Base-by-base conservation (phyloP, 2,888 invertebrate species). In the Volucella inanis region DNA sequence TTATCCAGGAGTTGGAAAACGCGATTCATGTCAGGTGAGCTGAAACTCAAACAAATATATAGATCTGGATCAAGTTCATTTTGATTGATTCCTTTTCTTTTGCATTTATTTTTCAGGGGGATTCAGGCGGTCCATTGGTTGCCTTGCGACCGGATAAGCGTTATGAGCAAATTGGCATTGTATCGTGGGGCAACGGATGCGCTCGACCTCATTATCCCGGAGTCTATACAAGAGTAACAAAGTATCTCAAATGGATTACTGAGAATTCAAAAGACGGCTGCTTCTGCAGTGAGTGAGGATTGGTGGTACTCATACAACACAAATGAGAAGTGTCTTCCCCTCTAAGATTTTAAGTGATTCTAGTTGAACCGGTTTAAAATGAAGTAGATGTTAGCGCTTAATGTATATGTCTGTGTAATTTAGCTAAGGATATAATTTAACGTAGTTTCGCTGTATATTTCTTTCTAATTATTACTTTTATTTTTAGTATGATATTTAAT, bases 141-240 rank as follows among this genome's bases (percentile, higher is more conserved):
- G 93, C 95, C 0, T 94, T 94, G 92, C 94, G 95, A 89, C 93
- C 93, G 87, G 94, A 95, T 88, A 95, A 96, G 88, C 94, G 95
- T 89, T 97, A 95, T 91, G 97, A 97, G 92, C 92, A 97, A 88
- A 96, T 97, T 90, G 97, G 96, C 94, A 94, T 97, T 15, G 97
- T 97, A 0, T 97, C 97, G 0, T 97, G 97, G 97, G 97, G 97
- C 43, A 97, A 97, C 89, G 97, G 97, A 22, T 97, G 97, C 90
- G 97, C 97, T 0, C 93, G 97, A 82, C 94, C 95, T 8, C 96
- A 96, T 14, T 97, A 96, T 91, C 97, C 97, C 0, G 97, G 97
- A 1, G 97, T 97, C 0, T 97, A 97, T 91, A 96, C 97, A 0
- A 93, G 97, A 87, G 95, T 97, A 47, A 96, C 96, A n/a, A 94